Base-by-base conservation (phyloP, 2,797 vertebrate species). In the Melopsittacus undulatus region DNA sequence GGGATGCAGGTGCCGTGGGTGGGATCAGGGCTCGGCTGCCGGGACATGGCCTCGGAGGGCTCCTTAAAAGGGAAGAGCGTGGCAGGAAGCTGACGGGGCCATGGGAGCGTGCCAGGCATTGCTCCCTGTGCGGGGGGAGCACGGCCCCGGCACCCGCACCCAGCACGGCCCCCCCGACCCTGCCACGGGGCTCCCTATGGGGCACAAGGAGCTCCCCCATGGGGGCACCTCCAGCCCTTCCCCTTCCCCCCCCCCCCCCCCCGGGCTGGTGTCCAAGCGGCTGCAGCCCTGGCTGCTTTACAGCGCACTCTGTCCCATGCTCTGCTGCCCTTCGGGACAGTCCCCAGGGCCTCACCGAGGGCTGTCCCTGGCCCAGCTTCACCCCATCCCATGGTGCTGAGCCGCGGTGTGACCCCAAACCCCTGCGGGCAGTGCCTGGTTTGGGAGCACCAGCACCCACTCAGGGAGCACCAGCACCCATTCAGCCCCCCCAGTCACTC, bases 41-140 rank as follows among this genome's bases (percentile, higher is more conserved):
- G 0, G 86, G 72, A 34, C 75, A 6, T 2, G 7, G 92, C 54
- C 42, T 73, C 56, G 0, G 14, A 30, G 0, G 23, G 73, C 86
- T 90, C 96, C 95, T 85, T 72, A 82, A 95, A 81, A 92, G 93
- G 94, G 93, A 67, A 73, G 43, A 70, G 51, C 2, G n/a, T 38
- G 86, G 48, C 6, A 67, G 56, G 64, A 86, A 43, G 40, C 20
- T 10, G 57, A 40, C 29, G 10, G 51, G 52, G 74, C 69, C n/a
- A 57, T 61, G 69, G 45, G 56, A 63, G 36, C 54, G n/a, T 43
- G 51, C 76, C 67, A 21, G 84, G 87, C 89, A 86, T 93, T 85
- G 54, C 91, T 90, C 3, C 1, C 13, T 0, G n/a, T 3, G 52
- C 38, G 38, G 87, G 75, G 67, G 82, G 84, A 52, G 64, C 73